A percentile compares a stretch with the other conserved stretches of the same genome.
These are phyloP conservation scores for Empis stercorea DNA, from an alignment of 2,888 invertebrate genomes.

Conservation along the genomic window DNA sequence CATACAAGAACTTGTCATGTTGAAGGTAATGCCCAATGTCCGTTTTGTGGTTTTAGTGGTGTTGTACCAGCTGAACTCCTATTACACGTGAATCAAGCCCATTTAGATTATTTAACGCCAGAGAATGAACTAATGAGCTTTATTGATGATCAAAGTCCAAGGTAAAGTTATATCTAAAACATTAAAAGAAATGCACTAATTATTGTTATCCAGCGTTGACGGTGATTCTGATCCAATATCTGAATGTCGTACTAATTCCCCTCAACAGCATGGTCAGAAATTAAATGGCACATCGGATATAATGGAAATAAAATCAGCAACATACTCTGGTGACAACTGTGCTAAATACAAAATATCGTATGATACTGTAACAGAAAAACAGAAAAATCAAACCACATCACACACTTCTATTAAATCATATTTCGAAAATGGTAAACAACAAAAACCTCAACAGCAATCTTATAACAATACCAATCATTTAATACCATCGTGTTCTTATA, in stretches of 20 bases:
- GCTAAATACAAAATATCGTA: constrained; percentile 35
- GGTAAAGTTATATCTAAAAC: constrained; percentile 34
- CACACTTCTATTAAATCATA: background rate
- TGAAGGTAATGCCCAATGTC: constrained; percentile 64
- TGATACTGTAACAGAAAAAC: background rate
- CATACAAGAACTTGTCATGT: constrained; percentile 70
- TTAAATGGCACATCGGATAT: constrained; percentile 26
- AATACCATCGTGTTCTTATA: constrained; percentile 13
- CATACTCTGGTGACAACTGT: constrained; percentile 24
- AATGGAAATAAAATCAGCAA: background rate
- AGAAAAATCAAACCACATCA: background rate
- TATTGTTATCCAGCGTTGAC: no score
- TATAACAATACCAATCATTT: constrained; percentile 2
- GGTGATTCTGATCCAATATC: constrained; percentile 47
- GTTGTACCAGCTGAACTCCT: constrained; percentile 62
- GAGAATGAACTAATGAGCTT: constrained; percentile 65
- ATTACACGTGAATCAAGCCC: constrained; percentile 71
- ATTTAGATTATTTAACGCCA: constrained; percentile 69
- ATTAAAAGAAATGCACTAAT: no score
- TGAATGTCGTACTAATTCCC: constrained; percentile 45
- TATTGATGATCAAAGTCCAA: constrained; percentile 57
- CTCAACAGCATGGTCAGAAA: constrained; percentile 36
- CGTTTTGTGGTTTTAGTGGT: constrained; percentile 65
- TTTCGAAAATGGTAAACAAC: constrained; percentile 1
- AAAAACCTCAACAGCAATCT: background rate